Base-by-base conservation (phyloP, 1,140 invertebrate species). In the Pseudomyrmex flavicornis region DNA sequence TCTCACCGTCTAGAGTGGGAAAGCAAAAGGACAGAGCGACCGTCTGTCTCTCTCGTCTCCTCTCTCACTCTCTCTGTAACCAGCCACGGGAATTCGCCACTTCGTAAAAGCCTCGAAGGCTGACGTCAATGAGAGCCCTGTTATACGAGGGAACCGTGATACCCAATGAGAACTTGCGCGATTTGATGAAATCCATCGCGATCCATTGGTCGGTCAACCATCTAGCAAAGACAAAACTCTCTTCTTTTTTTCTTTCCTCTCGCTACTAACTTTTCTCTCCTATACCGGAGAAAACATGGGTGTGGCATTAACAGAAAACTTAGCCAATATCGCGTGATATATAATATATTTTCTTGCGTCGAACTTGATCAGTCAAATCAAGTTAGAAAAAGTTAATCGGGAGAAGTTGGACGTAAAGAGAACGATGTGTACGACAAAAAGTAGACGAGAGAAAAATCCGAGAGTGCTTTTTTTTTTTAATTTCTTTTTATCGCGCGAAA, bases 111-210 rank as follows among this genome's bases (percentile, higher is more conserved):
- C 35, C 85, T 89, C 84, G 84, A 75, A 85, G 79, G 54, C 35
- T 89, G 88, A 89, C 87, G 88, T 89, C 88, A 89, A 89, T 89
- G 84, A 75, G 74, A 79, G 69, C 59, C 80, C 74, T 73, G 80
- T 87, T 86, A 73, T 59, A 10, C 9, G 66, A 9, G n/a, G 17
- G 15, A 46, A 66, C 63, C 17, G 13, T 44, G 84, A 52, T 61
- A 54, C 35, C 61, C 56, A 76, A 80, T 48, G 69, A 76, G 62
- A 50, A 61, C 75, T 87, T 84, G 61, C 83, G 69, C 86, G 82
- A 86, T 83, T 86, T 83, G 58, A 61, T 58, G 56, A 82, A 86
- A 76, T 56, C 46, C 50, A n/a, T 56, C 7, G 48, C 61, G 82
- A 77, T 86, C 59, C 58, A 59, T 22, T 44, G 26, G 35, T 50